Conservation (phyloP, 2,888 invertebrate species). For the Drosophila prostipennis region DNA sequence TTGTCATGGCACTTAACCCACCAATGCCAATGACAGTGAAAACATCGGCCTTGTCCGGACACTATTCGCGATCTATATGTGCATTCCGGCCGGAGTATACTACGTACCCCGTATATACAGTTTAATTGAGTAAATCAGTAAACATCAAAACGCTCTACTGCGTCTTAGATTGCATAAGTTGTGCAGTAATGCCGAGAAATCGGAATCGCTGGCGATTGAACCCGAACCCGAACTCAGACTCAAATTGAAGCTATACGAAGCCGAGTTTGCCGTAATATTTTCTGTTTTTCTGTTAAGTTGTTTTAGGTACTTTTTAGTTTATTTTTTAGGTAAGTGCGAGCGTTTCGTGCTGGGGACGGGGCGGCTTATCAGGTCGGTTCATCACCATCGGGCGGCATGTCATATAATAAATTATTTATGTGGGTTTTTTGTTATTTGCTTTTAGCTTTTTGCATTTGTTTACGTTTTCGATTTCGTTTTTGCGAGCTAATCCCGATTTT, state of each 20-base stretch:
- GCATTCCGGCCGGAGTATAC: constrained; percentile 12
- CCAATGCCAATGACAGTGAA: constrained; percentile 67
- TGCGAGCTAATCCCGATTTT: constrained; percentile 52
- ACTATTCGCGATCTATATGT: constrained; percentile 12
- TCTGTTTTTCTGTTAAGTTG: constrained; percentile 5
- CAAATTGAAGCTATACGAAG: constrained; percentile 1
- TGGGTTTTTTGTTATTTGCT: constrained; percentile 25
- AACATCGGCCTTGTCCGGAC: constrained; percentile 55
- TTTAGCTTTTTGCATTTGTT: constrained; percentile 47
- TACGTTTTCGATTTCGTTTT: constrained; percentile 65
- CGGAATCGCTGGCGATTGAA: constrained; percentile 24
- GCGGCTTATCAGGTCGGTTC: constrained; percentile 58
- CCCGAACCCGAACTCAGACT: constrained; percentile 23
- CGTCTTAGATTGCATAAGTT: constrained; percentile 71
- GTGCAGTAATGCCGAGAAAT: constrained; percentile 34
- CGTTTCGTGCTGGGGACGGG: constrained; percentile 23
- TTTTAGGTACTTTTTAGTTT: constrained; percentile 5
- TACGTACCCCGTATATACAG: not conserved
- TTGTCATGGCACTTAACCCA: constrained; percentile 37
- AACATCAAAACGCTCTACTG: constrained; percentile 48
- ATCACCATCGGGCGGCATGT: constrained; percentile 36
- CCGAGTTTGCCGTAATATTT: constrained; percentile 29
- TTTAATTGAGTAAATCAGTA: constrained; percentile 52
- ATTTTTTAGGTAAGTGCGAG: constrained; percentile 11
- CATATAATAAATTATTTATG: constrained; percentile 58